A percentile compares a stretch with the other conserved stretches of the same genome.
phyloP scores from a whole-genome alignment of 1,140 invertebrate species.

The Wasmannia auropunctata region DNA sequence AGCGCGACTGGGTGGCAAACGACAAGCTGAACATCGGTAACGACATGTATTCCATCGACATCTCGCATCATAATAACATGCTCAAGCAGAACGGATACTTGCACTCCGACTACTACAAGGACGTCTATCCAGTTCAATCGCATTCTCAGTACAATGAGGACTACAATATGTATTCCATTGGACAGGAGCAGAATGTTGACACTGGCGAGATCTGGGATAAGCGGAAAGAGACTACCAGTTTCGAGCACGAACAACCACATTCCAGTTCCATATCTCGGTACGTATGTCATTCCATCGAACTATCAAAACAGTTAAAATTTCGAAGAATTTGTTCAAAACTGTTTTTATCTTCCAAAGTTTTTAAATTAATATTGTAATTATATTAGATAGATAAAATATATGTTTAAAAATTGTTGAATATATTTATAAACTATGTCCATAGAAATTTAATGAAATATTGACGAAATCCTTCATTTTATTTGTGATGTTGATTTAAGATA shows the following conservation, averaged over 20 bases:
- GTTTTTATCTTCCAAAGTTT: background rate
- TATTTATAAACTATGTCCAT: background rate
- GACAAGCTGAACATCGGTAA: slow-evolving; percentile 81
- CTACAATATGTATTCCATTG: slow-evolving; percentile 80
- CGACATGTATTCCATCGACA: slow-evolving; percentile 81
- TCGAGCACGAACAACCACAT: slow-evolving; percentile 88
- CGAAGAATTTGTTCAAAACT: background rate
- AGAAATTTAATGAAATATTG: background rate
- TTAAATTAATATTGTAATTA: slow-evolving; percentile 4
- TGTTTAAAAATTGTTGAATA: background rate
- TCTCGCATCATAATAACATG: slow-evolving; percentile 78
- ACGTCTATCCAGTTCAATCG: slow-evolving; percentile 78
- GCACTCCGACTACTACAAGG: slow-evolving; percentile 82
- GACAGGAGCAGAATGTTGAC: slow-evolving; percentile 84
- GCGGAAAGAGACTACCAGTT: slow-evolving; percentile 89
- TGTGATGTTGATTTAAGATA: slow-evolving; percentile 75
- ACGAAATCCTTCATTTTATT: slow-evolving; percentile 15
- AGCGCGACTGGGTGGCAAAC: slow-evolving; percentile 79
- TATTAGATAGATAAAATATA: background rate
- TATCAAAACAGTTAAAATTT: slow-evolving; percentile 7
- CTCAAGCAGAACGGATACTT: slow-evolving; percentile 82
- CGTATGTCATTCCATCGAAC: slow-evolving; percentile 42
- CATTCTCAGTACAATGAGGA: slow-evolving; percentile 80
- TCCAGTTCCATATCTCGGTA: slow-evolving; percentile 86
- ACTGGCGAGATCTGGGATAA: slow-evolving; percentile 85